Base-by-base conservation (phyloP, 2,113 vertebrate species). In the Nibea coibor region DNA sequence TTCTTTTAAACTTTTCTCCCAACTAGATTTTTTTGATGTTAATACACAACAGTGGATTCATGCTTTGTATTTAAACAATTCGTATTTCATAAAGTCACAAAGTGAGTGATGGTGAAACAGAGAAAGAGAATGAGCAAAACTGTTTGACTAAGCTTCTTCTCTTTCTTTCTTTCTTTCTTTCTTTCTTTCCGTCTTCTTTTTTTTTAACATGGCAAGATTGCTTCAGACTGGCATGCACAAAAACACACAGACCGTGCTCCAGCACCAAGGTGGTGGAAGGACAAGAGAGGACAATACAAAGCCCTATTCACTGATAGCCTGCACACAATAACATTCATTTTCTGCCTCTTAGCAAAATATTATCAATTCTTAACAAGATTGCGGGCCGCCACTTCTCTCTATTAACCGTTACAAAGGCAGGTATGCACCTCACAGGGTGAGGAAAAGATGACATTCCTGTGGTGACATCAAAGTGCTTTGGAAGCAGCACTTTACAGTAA, bases 311-410 rank as follows among this genome's bases (percentile, higher is more conserved):
- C 73, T 67, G 81, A 88, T 83, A 81, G 81, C 81, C 53, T 64
- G 31, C 74, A 56, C 74, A 88, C 85, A 89, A 88, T 86, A 74
- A 82, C 73, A 86, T 77, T 85, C 64, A 87, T 89, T 87, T 89
- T 78, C 81, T 47, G 68, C 66, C 86, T 86, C 76, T 83, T 86
- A 63, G 80, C 69, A 89, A 89, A 90, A 92, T 81, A 86, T 91
- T 75, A 84, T 84, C 85, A 87, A 86, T 88, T 87, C 81, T 81
- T 86, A 85, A 79, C 78, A 86, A 85, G 86, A 83, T 59, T 86
- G 75, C 58, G 81, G 87, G 68, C 76, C 76, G 83, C 70, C 58
- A 83, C 72, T 89, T 75, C 76, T 86, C 84, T 88, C 78, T 85
- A 82, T 86, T 79, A 81, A 68, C 0, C 4, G 54, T 70, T 70